A percentile compares a stretch with the other conserved stretches of the same genome.
Evolutionary conservation across 1,140 invertebrate genomes (phyloP).

Genomic region (Acromyrmex heyeri): DNA sequence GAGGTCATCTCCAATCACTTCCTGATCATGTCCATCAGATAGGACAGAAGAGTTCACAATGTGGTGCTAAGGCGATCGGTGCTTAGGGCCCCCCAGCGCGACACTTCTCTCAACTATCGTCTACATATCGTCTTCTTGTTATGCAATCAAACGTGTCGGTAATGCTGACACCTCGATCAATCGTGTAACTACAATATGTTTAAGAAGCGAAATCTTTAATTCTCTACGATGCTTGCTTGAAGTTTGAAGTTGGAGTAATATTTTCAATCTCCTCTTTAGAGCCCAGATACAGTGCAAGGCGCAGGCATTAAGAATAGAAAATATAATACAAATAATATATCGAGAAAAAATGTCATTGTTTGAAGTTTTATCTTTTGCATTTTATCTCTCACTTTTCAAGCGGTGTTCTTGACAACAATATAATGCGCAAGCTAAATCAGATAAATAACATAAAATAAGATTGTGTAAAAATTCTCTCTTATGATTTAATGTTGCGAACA

Average conservation of each 20-base stretch:
- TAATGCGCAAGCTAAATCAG: background rate
- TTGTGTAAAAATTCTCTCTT: background rate
- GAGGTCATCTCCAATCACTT: background rate
- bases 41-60: constrained; percentile 30
- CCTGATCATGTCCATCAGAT: constrained; percentile 45
- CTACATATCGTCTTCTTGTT: constrained; percentile 45
- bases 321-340: too few relatives aligned
- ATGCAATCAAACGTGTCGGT: constrained; percentile 57
- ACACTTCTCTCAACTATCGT: constrained; percentile 31
- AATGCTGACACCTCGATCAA: constrained; percentile 37
- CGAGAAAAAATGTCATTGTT: background rate
- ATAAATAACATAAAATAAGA: background rate
- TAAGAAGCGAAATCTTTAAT: background rate
- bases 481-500: background rate
- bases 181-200: background rate
- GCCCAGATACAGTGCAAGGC: too few relatives aligned
- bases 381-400: background rate
- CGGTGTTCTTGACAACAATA: background rate
- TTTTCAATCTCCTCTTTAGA: background rate
- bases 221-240: background rate
- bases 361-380: background rate
- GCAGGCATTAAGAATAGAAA: too few relatives aligned
- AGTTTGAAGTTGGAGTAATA: background rate
- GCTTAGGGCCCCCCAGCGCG: constrained; percentile 5
- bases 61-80: background rate